Evolutionary conservation across 2,797 vertebrate species (phyloP).

Genomic region (Enteromius anoplus): DNA sequence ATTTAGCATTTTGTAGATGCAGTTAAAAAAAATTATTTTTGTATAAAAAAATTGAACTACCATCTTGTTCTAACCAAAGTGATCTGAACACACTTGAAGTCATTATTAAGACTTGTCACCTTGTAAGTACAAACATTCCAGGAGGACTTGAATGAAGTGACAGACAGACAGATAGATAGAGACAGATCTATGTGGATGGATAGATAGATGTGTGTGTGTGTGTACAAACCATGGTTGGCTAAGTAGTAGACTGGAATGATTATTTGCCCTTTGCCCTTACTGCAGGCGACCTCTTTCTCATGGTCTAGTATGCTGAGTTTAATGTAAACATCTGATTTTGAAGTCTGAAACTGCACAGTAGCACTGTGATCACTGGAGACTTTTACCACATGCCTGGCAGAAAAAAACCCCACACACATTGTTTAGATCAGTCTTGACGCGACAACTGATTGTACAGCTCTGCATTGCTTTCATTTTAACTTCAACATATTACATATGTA

Average conservation of each 20-base stretch:
- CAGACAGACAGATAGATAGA: background rate
- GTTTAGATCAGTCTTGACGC: background rate
- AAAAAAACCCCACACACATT: background rate
- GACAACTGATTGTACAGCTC: background rate
- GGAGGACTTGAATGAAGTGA: background rate
- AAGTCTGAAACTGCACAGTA: constrained; percentile 87
- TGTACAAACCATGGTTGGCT: constrained; percentile 65
- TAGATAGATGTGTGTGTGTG: background rate
- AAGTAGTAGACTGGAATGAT: constrained; percentile 85
- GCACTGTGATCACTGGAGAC: constrained; percentile 77
- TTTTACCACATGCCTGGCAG: constrained; percentile 66
- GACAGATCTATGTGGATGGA: too few species aligned
- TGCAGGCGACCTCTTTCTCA: constrained; percentile 73
- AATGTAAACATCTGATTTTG: constrained; percentile 80
- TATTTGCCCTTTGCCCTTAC: constrained; percentile 80
- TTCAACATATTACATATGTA: background rate
- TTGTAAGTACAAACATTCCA: too few species aligned
- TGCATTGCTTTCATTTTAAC: background rate
- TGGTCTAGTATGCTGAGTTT: constrained; percentile 86
- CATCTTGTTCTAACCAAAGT: too few species aligned
- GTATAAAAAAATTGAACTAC: too few species aligned
- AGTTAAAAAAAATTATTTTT: too few species aligned
- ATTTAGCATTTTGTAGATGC: too few species aligned
- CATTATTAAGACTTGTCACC: too few species aligned
- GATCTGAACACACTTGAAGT: too few species aligned